Evolutionary conservation across 2,113 vertebrate genomes (phyloP).

Genomic region (Piaya cayana): DNA sequence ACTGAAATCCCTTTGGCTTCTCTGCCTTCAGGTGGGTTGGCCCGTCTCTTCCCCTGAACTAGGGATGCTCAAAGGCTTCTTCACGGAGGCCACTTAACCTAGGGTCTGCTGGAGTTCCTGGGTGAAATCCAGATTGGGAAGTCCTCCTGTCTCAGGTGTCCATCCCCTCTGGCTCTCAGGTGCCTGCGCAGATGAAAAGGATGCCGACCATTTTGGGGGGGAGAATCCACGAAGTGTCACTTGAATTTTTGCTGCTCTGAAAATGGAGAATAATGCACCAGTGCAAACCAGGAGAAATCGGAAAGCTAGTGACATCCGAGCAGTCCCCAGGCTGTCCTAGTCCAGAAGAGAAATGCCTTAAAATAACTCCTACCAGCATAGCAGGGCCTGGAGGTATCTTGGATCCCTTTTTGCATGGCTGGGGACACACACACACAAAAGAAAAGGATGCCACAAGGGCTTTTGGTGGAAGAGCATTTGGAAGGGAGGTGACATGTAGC

Average conservation of each 20-base stretch:
- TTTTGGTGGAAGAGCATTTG: background rate
- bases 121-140: background rate
- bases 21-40: background rate
- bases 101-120: background rate
- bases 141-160: rapidly evolving
- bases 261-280: background rate
- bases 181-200: background rate
- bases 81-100: background rate
- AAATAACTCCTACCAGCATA: background rate
- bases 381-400: background rate
- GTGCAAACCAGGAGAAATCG: background rate
- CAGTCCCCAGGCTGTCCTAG: background rate
- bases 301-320: background rate
- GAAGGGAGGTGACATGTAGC: rapidly evolving
- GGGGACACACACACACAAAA: background rate
- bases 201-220: background rate
- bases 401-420: background rate
- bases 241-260: background rate
- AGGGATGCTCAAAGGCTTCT: background rate
- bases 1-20: background rate
- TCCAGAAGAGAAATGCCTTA: background rate
- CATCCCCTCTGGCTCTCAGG: too few relatives aligned
- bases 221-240: rapidly evolving
- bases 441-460: background rate
- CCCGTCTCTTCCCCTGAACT: background rate